phyloP scores from a whole-genome alignment of 2,113 vertebrate genomes.

The Lethenteron camtschaticum region DNA sequence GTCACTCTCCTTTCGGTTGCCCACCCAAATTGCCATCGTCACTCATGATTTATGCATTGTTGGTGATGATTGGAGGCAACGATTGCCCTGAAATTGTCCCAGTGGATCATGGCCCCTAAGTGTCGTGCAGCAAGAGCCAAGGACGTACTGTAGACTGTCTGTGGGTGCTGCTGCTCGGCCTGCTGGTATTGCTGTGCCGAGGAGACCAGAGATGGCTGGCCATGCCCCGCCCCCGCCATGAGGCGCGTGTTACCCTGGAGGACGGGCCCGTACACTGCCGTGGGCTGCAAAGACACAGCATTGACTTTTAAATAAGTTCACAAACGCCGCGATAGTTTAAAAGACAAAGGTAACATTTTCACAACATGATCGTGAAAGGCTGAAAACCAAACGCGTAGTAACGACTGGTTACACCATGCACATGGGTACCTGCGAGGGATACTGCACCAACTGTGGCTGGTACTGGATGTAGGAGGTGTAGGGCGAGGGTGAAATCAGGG shows the following conservation, averaged over 20 bases:
- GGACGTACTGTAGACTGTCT: too few species aligned
- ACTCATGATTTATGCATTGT: too few species aligned
- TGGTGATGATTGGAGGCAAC: too few species aligned
- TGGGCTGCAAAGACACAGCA: conserved; percentile 31
- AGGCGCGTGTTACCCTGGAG: conserved; percentile 74
- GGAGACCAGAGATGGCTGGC: conserved; percentile 62
- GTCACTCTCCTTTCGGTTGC: too few species aligned
- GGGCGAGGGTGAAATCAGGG: too few species aligned
- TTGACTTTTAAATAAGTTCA: conserved; percentile 2
- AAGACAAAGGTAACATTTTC: neutral
- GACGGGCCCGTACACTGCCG: conserved; percentile 83
- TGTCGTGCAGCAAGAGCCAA: too few species aligned
- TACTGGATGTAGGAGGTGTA: too few species aligned
- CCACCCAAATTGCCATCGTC: too few species aligned
- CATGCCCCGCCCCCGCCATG: conserved; percentile 70
- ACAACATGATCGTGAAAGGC: neutral
- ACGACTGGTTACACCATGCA: neutral
- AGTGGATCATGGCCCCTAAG: too few species aligned
- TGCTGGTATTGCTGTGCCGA: conserved; percentile 69
- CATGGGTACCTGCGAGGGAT: conserved; percentile 63
- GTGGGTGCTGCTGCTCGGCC: conserved; percentile 36
- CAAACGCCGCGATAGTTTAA: neutral
- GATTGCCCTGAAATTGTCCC: too few species aligned
- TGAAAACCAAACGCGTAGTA: neutral
- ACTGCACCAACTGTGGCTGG: conserved; percentile 13